Conservation (phyloP, 2,797 vertebrate genomes). For the Lagodon rhomboides region DNA sequence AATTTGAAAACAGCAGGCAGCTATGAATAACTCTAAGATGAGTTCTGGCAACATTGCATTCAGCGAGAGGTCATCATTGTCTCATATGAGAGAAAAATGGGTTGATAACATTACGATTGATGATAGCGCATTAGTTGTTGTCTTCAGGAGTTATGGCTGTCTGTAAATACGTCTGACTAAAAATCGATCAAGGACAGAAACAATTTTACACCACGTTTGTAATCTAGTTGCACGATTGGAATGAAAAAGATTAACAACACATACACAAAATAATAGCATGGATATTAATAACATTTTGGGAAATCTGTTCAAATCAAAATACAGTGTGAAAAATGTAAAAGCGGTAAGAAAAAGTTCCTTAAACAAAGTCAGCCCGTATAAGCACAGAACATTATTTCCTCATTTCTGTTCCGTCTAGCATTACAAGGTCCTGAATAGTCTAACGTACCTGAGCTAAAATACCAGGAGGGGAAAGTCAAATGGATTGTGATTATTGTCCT, state of each 20-base stretch:
- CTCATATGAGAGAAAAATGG: conserved; percentile 67
- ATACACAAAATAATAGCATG: background rate
- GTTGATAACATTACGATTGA: conserved; percentile 75
- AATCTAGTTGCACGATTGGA: conserved; percentile 40
- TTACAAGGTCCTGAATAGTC: conserved; percentile 68
- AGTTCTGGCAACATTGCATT: conserved; percentile 60
- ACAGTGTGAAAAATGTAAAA: conserved; percentile 2
- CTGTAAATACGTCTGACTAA: conserved; percentile 63
- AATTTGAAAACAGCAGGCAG: conserved; percentile 77
- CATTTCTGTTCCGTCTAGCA: conserved; percentile 70
- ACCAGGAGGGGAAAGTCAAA: conserved; percentile 91
- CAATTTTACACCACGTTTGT: conserved; percentile 53
- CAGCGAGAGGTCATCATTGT: conserved; percentile 70
- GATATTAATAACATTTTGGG: background rate
- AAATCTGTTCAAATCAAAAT: conserved; percentile 1
- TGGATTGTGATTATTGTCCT: conserved; percentile 93
- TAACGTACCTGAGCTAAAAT: conserved; percentile 86
- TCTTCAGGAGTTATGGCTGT: conserved; percentile 73
- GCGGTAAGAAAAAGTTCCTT: conserved; percentile 25
- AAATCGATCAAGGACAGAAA: conserved; percentile 73
- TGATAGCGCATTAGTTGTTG: conserved; percentile 73
- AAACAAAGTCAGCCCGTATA: conserved; percentile 53
- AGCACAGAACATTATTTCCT: conserved; percentile 53
- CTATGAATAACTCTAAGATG: conserved; percentile 68
- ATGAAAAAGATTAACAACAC: conserved; percentile 27